Base-by-base conservation (phyloP, 2,797 vertebrate genomes). In the Molossus molossus region DNA sequence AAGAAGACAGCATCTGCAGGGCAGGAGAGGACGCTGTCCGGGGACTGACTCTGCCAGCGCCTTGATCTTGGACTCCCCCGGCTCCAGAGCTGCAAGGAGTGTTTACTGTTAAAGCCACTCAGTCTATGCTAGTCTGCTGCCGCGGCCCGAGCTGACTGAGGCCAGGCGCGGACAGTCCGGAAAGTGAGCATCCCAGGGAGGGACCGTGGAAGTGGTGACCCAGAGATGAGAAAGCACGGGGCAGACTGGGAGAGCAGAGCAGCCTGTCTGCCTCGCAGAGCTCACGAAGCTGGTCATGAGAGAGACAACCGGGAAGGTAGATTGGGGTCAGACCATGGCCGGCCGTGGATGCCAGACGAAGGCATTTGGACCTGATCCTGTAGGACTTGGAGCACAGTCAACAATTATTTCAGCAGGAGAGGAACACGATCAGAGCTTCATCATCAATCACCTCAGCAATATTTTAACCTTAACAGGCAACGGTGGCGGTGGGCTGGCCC, bases 381-480 rank as follows among this genome's bases (percentile, higher is more conserved):
- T 15, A 80, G 79, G 48, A 50, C 62, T 25, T 67, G 88, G 70
- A 95, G 29, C 85, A 73, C 23, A 83, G 73, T 84, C 88, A 91
- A 89, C 91, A 83, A 92, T 95, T 73, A 96, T 96, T 94, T 95
- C 94, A 73, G 95, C 62, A 37, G 95, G 86, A 95, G 21, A 79
- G 80, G 72, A 58, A 67, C 94, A 11, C 0, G 57, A 95, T 93
- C 83, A 45, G 79, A 91, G 79, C 65, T 72, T 96, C 91, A 57
- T 95, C 97, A 93, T 96, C 96, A 81, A 95, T 96, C 96, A 95
- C 72, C 89, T 81, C 60, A 62, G 91, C 75, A 45, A 40, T 95
- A 87, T 95, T 95, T 96, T 97, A 95, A 94, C 96, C 95, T 96
- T 84, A 87, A 40, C 90, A 81, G 92, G 83, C 80, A 89, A 77